Conservation (phyloP, 1,140 invertebrate species). For the Neodiprion fabricii region DNA sequence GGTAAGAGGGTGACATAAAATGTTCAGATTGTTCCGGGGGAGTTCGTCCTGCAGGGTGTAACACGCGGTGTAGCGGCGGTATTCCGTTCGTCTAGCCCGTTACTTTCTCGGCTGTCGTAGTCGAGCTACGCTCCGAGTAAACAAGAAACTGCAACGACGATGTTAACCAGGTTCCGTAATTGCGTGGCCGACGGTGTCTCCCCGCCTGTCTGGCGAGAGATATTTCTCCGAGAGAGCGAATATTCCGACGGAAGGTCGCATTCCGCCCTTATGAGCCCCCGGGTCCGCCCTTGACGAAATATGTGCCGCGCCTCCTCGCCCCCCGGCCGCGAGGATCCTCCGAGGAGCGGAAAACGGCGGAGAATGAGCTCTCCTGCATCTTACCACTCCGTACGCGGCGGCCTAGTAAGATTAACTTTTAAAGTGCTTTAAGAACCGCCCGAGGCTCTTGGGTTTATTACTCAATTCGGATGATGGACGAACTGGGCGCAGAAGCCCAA, state of each 20-base stretch:
- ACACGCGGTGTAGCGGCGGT: neutral
- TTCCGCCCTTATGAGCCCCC: neutral
- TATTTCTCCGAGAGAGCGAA: neutral
- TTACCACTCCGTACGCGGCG: neutral
- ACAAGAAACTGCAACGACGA: neutral
- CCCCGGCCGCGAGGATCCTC: no score
- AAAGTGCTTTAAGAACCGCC: slow-evolving; percentile 34
- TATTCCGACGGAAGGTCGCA: neutral
- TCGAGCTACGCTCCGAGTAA: neutral
- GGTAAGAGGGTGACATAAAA: neutral
- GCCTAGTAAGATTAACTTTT: slow-evolving; percentile 46
- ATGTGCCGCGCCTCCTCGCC: neutral
- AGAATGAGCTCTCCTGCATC: neutral
- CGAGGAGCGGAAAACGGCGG: neutral
- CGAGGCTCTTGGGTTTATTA: slow-evolving; percentile 41
- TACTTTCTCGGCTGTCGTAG: neutral
- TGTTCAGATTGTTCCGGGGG: neutral
- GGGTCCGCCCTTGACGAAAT: neutral
- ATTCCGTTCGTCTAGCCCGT: neutral
- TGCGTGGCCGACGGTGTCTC: neutral
- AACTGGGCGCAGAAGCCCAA: slow-evolving; percentile 27
- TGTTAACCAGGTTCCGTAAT: neutral
- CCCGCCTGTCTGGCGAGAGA: neutral
- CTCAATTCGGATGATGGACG: slow-evolving; percentile 52
- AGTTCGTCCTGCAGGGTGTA: neutral